Base-by-base conservation (phyloP, 1,140 invertebrate genomes). In the Calliphora vicina region DNA sequence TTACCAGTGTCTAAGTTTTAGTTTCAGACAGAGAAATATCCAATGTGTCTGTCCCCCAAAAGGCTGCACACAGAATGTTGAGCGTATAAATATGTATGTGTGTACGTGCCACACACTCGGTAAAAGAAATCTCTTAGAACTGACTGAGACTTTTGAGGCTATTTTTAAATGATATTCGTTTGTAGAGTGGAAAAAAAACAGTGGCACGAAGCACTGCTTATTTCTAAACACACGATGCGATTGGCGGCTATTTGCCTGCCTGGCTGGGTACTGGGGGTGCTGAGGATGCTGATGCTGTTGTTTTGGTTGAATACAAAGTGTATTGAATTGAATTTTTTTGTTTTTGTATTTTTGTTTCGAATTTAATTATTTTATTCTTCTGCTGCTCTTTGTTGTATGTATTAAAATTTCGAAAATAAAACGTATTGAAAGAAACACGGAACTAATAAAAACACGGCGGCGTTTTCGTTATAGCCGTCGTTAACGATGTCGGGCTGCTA, bases 11-110 rank as follows among this genome's bases (percentile, higher is more conserved):
- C 61, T 67, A 17, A 61, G 50, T 17, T 61, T 67, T 23, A 25
- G 61, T 20, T 67, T 67, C n/a, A 67, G 61, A 10, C 61, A 67
- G 61, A 67, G 23, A 67, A 67, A 84, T 87, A 83, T 85, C 84
- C 83, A 88, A 85, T 85, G 0, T 35, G 35, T 35, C 35, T 35
- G 35, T 35, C 35, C 35, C 35, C 88, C 87, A 88, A 88, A 86
- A 87, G 83, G 73, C 45, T 50, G 45, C 45, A 50, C 45, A 50
- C 35, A 35, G 6, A 35, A 35, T 35, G 35, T 35, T 35, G 4
- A 10, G 35, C 35, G 35, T 8, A 35, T 10, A 1, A 35, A 35
- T n/a, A n/a, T n/a, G n/a, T n/a, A n/a, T n/a, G n/a, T n/a, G 15
- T 50, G 15, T 50, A 50, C 35, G 35, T 50, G 45, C 45, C 45